Conservation (phyloP, 2,797 vertebrate species). For the Hipposideros larvatus region DNA sequence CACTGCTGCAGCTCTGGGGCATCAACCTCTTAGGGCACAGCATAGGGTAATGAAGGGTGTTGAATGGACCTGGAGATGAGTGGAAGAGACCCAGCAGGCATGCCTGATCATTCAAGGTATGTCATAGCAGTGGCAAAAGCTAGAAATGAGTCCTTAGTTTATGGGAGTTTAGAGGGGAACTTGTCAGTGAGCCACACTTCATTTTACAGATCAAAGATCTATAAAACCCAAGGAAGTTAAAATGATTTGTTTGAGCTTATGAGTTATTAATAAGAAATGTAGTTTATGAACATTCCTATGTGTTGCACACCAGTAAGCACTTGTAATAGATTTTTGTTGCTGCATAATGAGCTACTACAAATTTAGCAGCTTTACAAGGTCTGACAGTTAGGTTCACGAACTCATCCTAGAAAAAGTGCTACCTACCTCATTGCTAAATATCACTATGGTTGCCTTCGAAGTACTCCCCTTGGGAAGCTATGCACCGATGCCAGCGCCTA, state of each 20-base stretch:
- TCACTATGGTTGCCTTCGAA: no score
- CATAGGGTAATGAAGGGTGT: background rate
- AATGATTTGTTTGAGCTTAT: background rate
- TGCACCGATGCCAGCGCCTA: no score
- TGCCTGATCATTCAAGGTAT: background rate
- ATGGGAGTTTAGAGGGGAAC: background rate
- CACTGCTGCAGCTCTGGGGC: background rate
- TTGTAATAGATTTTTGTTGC: background rate
- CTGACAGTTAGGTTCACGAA: no score
- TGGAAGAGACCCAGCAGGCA: background rate
- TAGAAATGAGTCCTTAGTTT: background rate
- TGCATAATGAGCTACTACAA: background rate
- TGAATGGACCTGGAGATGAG: background rate
- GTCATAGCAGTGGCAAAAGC: background rate
- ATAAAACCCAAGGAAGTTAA: slow-evolving; percentile 27
- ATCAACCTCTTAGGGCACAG: background rate
- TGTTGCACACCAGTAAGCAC: background rate
- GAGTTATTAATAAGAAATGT: slow-evolving; percentile 9
- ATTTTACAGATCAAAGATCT: background rate
- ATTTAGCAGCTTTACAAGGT: background rate
- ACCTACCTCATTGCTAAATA: no score
- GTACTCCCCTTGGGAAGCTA: no score
- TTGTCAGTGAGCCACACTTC: background rate
- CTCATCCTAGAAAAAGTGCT: no score
- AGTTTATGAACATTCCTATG: background rate